Conservation (phyloP, 2,797 vertebrate species). For the Sebastes iracundus region DNA sequence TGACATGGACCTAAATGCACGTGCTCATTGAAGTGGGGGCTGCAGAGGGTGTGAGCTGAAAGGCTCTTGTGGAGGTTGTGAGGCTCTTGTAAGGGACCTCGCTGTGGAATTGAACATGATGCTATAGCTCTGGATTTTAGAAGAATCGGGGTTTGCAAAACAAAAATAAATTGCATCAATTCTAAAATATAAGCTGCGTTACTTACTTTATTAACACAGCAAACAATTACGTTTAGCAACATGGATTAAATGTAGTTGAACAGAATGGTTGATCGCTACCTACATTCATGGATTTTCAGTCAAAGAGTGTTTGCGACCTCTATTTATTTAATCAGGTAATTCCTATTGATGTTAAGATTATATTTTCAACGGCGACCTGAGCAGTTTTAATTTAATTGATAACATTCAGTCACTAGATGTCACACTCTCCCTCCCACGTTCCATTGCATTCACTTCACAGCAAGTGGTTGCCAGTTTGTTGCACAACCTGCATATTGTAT, state of each 20-base stretch:
- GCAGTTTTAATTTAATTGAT: conserved; percentile 20
- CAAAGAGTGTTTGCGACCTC: conserved; percentile 13
- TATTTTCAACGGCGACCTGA: conserved; percentile 10
- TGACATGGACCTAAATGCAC: conserved; percentile 39
- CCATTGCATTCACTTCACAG: too few species aligned
- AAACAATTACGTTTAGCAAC: not conserved
- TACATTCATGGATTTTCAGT: conserved; percentile 10
- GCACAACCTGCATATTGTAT: too few species aligned
- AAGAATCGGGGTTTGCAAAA: not conserved
- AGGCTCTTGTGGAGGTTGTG: not conserved
- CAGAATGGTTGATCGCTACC: not conserved
- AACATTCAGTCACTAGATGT: fast-evolving
- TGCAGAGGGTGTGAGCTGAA: not conserved
- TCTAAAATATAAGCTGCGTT: not conserved
- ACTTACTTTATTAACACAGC: not conserved
- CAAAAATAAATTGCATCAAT: not conserved
- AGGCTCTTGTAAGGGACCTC: not conserved
- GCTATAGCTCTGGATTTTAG: not conserved
- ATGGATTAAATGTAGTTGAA: not conserved
- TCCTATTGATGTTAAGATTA: conserved; percentile 13
- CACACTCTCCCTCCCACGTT: too few species aligned
- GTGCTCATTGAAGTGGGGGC: not conserved
- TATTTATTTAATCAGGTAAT: conserved; percentile 29
- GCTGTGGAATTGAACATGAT: not conserved
- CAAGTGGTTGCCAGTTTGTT: too few species aligned